phyloP scores from a whole-genome alignment of 2,797 vertebrate species.

The Sebastes variabilis region DNA sequence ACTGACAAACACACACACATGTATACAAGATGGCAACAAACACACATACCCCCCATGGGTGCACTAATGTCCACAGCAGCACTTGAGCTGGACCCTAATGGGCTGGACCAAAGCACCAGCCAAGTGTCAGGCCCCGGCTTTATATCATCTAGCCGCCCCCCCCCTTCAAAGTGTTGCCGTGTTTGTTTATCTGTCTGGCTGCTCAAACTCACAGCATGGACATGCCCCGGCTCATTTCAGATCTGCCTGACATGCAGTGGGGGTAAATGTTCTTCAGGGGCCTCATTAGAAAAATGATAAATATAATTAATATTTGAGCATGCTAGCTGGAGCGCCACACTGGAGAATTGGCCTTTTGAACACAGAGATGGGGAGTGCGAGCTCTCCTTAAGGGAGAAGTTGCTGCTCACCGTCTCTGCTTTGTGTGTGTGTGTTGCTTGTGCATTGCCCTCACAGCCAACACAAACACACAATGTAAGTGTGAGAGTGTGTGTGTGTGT shows the following conservation, averaged over 20 bases:
- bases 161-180: conserved; percentile 65
- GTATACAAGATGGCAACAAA: conserved; percentile 68
- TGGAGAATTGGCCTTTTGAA: conserved; percentile 83
- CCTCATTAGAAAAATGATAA: conserved; percentile 86
- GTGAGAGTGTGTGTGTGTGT: conserved; percentile 31
- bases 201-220: conserved; percentile 70
- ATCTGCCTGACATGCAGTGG: conserved; percentile 73
- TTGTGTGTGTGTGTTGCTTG: conserved; percentile 44
- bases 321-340: conserved; percentile 63
- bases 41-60: conserved; percentile 56
- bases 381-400: conserved; percentile 79
- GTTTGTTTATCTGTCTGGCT: conserved; percentile 74
- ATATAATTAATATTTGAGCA: conserved; percentile 88
- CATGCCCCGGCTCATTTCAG: conserved; percentile 65
- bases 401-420: conserved; percentile 39
- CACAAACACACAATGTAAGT: conserved; percentile 37
- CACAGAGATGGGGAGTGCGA: conserved; percentile 62
- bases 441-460: conserved; percentile 52
- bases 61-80: conserved; percentile 73
- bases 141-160: conserved; percentile 36
- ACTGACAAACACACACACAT: conserved; percentile 57
- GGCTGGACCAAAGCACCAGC: conserved; percentile 59
- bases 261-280: conserved; percentile 84
- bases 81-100: conserved; percentile 71
- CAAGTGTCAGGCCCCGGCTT: conserved; percentile 65